Evolutionary conservation across 2,797 vertebrate species (phyloP), one percentile per base, ranked within the genome.

Genomic region (Eupleurogrammus muticus): DNA sequence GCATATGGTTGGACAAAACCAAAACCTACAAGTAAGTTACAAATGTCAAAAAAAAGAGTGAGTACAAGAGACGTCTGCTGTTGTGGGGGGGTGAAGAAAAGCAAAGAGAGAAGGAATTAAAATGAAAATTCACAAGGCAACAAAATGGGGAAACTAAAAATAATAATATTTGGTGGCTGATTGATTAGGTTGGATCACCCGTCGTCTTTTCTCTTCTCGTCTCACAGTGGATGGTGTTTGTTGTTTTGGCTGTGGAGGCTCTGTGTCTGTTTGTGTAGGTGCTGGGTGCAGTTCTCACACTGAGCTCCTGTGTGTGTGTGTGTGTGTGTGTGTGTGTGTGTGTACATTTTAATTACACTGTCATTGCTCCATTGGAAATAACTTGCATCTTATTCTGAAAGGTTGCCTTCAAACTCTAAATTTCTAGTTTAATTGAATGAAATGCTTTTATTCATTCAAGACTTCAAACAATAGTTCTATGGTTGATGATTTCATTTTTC

Each of bases 11-110:
- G 90, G 98, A 99, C 90, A 95, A 83, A 91, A 96, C 96, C 44
- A 99, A 98, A 92, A 96, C 96, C 3, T 99, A 98, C 95, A 99
- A 97, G 97, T 99, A 93, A 96, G 96, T 83, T 2, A 17, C 0
- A 3, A 62, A 34, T 13, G 20, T 52, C 4, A 1, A 13, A 48
- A 21, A 10, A 20, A 36, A 36, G 6, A 36, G 14, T 21, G 48
- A 49, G 51, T 32, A 16, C 5, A 1, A 16, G 10, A 14, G 42
- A 16, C 17, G 17, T 47, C 20, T 7, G 19, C 8, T 19, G 19
- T 40, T 54, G 32, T 1, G 11, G 49, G 16, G 20, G 12, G n/a
- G 62, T 13, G 52, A 42, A 65, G n/a, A 38, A 11, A 34, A 3
- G 2, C 1, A 10, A 3, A n/a, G 14, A 46, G 28, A 46, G 35